Percentiles rank a stretch among this genome's conserved stretches.
Evolutionary conservation across 2,113 vertebrate species (phyloP).

Genomic region (Cettia cetti): DNA sequence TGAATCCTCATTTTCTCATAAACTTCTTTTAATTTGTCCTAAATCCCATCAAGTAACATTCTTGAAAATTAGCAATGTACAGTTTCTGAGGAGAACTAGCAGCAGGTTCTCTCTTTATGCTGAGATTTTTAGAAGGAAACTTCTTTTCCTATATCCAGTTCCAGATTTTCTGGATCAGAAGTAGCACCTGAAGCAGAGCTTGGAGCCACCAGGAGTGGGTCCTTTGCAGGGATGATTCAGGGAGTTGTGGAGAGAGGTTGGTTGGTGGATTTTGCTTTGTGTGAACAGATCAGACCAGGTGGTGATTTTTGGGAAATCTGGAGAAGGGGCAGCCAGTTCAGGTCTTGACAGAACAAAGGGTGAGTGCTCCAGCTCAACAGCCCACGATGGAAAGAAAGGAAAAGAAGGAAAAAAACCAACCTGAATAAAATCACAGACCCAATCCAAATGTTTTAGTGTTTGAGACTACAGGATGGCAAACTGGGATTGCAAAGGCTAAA

Average conservation of each 20-base stretch:
- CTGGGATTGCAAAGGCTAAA: not conserved
- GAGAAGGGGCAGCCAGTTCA: not conserved
- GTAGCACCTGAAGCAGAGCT: not conserved
- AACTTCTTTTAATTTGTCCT: not conserved
- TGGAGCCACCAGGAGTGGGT: not conserved
- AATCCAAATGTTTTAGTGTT: not conserved
- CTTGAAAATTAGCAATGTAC: not conserved
- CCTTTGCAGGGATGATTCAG: not conserved
- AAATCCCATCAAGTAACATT: not conserved
- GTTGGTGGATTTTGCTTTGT: not conserved
- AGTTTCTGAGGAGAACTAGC: not conserved
- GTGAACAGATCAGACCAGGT: not conserved
- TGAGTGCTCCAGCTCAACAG: not conserved
- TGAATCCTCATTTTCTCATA: not conserved
- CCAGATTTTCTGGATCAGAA: not conserved
- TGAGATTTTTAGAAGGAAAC: not conserved
- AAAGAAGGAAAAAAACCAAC: not conserved
- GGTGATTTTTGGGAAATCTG: not conserved
- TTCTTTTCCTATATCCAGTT: not conserved
- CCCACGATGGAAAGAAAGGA: not conserved
- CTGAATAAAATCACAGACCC: not conserved
- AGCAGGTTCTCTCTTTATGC: not conserved
- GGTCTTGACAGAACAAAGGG: fast-evolving
- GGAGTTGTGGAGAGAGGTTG: not conserved
- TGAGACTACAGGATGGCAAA: not conserved